Conservation (phyloP, 2,888 invertebrate species). For the Zaprionus obscuricornis region DNA sequence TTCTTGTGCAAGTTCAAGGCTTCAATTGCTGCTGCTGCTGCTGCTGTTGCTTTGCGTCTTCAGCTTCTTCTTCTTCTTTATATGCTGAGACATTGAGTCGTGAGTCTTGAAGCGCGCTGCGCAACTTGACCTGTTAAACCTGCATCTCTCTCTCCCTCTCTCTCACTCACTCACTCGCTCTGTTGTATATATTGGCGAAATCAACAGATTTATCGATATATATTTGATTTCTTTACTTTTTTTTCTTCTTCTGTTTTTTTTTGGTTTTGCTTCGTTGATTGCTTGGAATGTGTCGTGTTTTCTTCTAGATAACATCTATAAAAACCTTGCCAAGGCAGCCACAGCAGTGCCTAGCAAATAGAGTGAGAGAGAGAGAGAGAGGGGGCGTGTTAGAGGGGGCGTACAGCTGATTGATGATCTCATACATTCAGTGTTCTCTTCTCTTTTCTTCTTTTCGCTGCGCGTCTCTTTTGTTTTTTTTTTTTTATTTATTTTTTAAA, state of each 20-base stretch:
- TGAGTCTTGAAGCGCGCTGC: too few relatives aligned
- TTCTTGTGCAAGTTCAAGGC: too few relatives aligned
- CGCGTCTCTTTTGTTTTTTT: conserved; percentile 10
- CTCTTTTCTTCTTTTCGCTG: not conserved
- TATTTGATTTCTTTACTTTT: conserved; percentile 13
- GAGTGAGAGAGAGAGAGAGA: not conserved
- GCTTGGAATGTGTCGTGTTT: conserved; percentile 60
- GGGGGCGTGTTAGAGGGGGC: not conserved
- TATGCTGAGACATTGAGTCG: too few relatives aligned
- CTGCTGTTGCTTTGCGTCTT: too few relatives aligned
- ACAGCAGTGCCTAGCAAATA: too few relatives aligned
- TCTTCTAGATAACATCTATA: conserved; percentile 44
- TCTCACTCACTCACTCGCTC: not conserved
- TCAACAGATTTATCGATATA: conserved; percentile 14
- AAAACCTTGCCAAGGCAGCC: conserved; percentile 12
- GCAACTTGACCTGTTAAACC: too few relatives aligned
- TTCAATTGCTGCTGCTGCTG: too few relatives aligned
- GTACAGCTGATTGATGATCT: conserved; percentile 54
- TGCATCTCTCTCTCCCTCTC: too few relatives aligned
- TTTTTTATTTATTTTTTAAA: conserved; percentile 3
- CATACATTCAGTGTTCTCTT: too few relatives aligned
- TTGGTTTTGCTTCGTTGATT: conserved; percentile 64
- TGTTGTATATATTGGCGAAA: too few relatives aligned
- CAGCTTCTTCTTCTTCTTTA: too few relatives aligned
- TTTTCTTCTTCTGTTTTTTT: conserved; percentile 23